Evolutionary conservation across 2,888 invertebrate genomes (phyloP).

Genomic region (Coenonympha glycerion): DNA sequence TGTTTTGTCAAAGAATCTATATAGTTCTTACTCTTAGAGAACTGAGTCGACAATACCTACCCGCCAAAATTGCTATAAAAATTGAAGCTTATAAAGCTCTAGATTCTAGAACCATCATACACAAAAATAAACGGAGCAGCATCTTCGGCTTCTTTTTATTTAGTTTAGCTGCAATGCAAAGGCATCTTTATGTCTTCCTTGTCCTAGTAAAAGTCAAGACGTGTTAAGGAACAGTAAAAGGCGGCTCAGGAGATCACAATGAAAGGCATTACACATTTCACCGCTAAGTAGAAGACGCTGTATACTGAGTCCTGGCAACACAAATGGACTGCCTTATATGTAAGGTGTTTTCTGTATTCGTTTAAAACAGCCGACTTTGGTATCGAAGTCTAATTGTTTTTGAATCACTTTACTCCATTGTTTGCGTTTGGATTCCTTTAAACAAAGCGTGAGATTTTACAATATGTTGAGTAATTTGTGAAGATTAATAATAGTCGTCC

Average conservation of each 20-base stretch:
- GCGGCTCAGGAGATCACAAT: slow-evolving; percentile 39
- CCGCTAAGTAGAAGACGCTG: slow-evolving; percentile 70
- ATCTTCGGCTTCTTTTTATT: too few species aligned
- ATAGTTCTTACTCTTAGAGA: too few species aligned
- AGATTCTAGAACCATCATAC: too few species aligned
- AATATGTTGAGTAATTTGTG: neutral
- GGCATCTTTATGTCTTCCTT: slow-evolving; percentile 8
- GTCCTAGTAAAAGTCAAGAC: slow-evolving; percentile 32
- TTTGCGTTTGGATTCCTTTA: neutral
- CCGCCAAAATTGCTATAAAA: too few species aligned
- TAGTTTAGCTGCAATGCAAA: neutral
- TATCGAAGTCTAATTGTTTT: slow-evolving; percentile 15
- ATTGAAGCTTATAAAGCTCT: too few species aligned
- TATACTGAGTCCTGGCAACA: slow-evolving; percentile 43
- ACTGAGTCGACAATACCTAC: too few species aligned
- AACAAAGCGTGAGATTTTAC: neutral
- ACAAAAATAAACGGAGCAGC: too few species aligned
- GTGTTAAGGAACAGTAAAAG: slow-evolving; percentile 37
- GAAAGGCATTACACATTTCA: slow-evolving; percentile 59
- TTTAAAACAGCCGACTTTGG: slow-evolving; percentile 19
- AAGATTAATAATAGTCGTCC: neutral
- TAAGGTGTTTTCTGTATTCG: slow-evolving; percentile 30
- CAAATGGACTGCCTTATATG: slow-evolving; percentile 65
- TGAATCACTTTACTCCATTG: slow-evolving; percentile 8
- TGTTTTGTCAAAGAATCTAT: too few species aligned